Evolutionary conservation across 2,888 invertebrate genomes (phyloP).

Genomic region (Cryptocephalus primarius): DNA sequence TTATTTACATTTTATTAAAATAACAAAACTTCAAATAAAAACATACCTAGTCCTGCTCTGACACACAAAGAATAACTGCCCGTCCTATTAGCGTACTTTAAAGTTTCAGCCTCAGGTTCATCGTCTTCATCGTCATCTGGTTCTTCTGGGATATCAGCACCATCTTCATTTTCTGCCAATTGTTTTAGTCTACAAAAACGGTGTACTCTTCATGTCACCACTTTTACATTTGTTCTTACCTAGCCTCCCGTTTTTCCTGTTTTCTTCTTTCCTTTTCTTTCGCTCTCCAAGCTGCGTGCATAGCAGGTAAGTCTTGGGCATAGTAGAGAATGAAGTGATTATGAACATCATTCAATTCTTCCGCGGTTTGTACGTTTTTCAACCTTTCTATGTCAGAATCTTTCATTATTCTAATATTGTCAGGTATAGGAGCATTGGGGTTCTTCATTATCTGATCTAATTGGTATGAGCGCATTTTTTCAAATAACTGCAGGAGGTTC

Average conservation of each 20-base stretch:
- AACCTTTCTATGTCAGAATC: conserved; percentile 78
- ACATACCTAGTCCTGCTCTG: conserved; percentile 65
- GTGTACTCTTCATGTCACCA: background rate
- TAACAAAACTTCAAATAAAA: background rate
- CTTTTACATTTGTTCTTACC: conserved; percentile 6
- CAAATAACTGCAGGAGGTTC: conserved; percentile 69
- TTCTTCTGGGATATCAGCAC: conserved; percentile 49
- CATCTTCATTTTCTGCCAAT: conserved; percentile 50
- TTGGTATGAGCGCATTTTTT: conserved; percentile 88
- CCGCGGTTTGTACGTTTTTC: conserved; percentile 67
- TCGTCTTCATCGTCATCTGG: conserved; percentile 46
- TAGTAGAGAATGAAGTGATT: conserved; percentile 91
- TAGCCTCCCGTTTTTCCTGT: conserved; percentile 39
- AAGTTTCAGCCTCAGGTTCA: conserved; percentile 46
- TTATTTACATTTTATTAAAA: background rate
- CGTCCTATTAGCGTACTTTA: conserved; percentile 78
- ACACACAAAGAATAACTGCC: conserved; percentile 84
- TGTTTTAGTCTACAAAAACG: conserved; percentile 34
- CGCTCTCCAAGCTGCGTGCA: conserved; percentile 62
- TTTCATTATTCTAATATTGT: conserved; percentile 68
- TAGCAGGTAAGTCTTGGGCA: conserved; percentile 68
- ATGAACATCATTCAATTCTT: conserved; percentile 88
- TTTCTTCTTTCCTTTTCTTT: conserved; percentile 55
- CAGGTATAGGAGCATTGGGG: conserved; percentile 74
- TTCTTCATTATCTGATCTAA: conserved; percentile 70